Conservation (phyloP, 2,113 vertebrate genomes). For the Petromus typicus region DNA sequence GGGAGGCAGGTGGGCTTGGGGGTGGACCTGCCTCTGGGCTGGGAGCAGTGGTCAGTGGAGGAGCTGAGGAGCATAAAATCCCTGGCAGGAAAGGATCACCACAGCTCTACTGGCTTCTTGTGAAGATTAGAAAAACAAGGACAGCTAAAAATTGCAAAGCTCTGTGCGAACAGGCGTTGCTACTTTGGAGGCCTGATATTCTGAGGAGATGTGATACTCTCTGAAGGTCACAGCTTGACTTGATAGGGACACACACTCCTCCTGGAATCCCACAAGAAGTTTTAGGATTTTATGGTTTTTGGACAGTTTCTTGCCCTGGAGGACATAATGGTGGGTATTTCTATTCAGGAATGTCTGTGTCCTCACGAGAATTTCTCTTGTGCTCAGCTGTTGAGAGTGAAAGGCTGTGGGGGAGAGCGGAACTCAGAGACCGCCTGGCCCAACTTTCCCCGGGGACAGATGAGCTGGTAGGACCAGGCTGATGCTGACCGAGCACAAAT, state of each 20-base stretch:
- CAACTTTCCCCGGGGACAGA: neutral
- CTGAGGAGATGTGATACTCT: neutral
- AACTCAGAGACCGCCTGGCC: neutral
- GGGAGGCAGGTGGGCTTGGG: neutral
- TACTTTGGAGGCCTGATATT: neutral
- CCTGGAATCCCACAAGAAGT: neutral
- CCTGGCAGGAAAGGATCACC: neutral
- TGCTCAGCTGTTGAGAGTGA: neutral
- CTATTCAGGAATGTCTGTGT: neutral
- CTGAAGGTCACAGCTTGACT: neutral
- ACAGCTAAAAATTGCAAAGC: neutral
- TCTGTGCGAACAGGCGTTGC: neutral
- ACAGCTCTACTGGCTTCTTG: neutral
- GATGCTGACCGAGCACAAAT: accelerated
- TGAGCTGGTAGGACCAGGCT: neutral
- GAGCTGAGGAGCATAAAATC: neutral
- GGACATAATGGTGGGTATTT: neutral
- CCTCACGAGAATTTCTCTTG: neutral
- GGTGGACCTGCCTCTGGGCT: neutral
- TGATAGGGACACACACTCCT: neutral
- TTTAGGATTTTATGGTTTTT: neutral
- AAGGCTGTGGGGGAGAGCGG: neutral
- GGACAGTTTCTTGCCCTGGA: neutral
- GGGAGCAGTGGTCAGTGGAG: neutral
- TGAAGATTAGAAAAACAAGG: neutral